Evolutionary conservation across 2,888 invertebrate species (phyloP).

Genomic region (Hydrotaea diabolus): DNA sequence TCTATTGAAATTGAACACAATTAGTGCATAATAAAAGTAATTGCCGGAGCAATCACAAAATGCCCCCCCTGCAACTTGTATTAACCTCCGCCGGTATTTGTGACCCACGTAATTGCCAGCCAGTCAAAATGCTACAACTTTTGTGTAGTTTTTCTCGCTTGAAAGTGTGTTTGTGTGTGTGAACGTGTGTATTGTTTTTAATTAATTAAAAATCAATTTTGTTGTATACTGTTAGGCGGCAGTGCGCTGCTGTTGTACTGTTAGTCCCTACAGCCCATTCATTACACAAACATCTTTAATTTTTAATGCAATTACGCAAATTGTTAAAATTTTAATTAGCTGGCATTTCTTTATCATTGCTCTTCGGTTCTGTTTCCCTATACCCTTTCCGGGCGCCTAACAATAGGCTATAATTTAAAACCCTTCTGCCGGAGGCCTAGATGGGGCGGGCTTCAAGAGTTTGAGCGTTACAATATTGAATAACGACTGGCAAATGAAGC

Average conservation of each 20-base stretch:
- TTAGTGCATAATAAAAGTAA: background rate
- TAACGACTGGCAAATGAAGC: background rate
- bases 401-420: background rate
- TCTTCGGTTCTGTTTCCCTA: background rate
- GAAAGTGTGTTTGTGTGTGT: constrained; percentile 7
- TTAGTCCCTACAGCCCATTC: background rate
- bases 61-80: background rate
- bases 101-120: too few species aligned
- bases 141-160: too few species aligned
- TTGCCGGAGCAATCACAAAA: background rate
- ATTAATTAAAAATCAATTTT: constrained; percentile 55
- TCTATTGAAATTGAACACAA: background rate
- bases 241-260: background rate
- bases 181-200: constrained; percentile 12
- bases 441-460: too few species aligned
- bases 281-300: constrained; percentile 34
- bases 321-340: constrained; percentile 59
- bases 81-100: background rate
- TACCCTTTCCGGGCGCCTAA: background rate
- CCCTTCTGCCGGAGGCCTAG: background rate
- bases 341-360: constrained; percentile 2
- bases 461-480: background rate
- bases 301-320: constrained; percentile 52
- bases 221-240: constrained; percentile 39
- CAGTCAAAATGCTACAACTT: too few species aligned